Evolutionary conservation across 2,113 vertebrate species (phyloP).

Genomic region (Orcinus orca): DNA sequence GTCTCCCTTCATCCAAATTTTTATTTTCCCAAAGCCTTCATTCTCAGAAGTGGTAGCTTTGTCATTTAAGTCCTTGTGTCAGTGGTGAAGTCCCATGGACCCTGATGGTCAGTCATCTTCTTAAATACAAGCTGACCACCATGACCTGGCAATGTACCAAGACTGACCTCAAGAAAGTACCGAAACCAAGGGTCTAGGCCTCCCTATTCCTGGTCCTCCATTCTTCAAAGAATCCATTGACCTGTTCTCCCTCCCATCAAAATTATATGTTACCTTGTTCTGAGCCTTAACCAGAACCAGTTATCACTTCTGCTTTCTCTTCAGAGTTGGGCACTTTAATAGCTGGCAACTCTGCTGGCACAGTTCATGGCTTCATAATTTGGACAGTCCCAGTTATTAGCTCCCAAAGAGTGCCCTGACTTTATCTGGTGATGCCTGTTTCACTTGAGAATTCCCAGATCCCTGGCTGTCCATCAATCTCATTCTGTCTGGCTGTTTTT

Average conservation of each 20-base stretch:
- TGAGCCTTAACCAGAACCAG: neutral
- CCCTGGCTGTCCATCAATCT: neutral
- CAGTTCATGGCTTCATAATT: neutral
- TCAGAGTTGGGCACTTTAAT: neutral
- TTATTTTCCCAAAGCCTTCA: neutral
- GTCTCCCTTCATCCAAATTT: neutral
- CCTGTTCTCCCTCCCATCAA: neutral
- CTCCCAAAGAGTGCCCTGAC: neutral
- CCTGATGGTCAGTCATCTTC: neutral
- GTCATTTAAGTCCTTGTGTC: neutral
- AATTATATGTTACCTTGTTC: neutral
- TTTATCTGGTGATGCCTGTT: neutral
- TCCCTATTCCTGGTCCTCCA: neutral
- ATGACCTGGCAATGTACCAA: neutral
- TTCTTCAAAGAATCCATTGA: neutral
- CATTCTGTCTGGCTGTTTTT: neutral
- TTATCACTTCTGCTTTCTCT: neutral
- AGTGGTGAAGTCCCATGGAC: neutral
- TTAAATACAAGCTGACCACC: neutral
- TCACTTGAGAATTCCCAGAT: neutral
- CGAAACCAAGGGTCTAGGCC: neutral
- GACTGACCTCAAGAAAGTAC: neutral
- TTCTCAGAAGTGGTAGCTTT: neutral
- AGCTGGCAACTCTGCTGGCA: neutral
- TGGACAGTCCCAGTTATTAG: neutral